Evolutionary conservation across 2,113 vertebrate species (phyloP).

Genomic region (Chlorodrepanis virens): DNA sequence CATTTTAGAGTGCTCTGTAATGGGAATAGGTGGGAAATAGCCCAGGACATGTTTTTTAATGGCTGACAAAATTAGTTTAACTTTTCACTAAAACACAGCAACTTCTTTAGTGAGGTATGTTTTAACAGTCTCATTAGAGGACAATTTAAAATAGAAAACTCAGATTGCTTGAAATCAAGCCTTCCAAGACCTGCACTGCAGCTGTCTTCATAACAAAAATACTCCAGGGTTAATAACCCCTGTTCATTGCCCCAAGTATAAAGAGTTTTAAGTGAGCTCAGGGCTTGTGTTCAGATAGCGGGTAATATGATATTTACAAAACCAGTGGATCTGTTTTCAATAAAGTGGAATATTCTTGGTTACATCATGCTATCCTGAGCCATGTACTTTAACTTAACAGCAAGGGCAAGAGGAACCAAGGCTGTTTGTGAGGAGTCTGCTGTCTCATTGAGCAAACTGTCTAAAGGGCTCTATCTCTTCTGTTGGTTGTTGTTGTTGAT

Average conservation of each 20-base stretch:
- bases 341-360: not conserved
- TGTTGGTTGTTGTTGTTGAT: not conserved
- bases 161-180: not conserved
- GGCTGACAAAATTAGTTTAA: not conserved
- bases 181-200: not conserved
- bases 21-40: not conserved
- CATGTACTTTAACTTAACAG: not conserved
- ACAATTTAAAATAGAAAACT: not conserved
- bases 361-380: not conserved
- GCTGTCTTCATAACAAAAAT: not conserved
- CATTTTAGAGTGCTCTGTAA: not conserved
- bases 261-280: not conserved
- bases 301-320: not conserved
- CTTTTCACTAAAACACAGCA: not conserved
- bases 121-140: not conserved
- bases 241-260: rapidly evolving
- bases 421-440: not conserved
- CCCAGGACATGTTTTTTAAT: not conserved
- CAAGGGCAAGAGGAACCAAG: not conserved
- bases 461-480: not conserved
- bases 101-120: not conserved
- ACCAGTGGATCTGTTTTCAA: not conserved
- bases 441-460: not conserved
- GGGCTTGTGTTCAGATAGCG: not conserved
- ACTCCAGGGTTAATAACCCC: not conserved